Base-by-base conservation (phyloP, 2,113 vertebrate species). In the Chaetodon auriga region DNA sequence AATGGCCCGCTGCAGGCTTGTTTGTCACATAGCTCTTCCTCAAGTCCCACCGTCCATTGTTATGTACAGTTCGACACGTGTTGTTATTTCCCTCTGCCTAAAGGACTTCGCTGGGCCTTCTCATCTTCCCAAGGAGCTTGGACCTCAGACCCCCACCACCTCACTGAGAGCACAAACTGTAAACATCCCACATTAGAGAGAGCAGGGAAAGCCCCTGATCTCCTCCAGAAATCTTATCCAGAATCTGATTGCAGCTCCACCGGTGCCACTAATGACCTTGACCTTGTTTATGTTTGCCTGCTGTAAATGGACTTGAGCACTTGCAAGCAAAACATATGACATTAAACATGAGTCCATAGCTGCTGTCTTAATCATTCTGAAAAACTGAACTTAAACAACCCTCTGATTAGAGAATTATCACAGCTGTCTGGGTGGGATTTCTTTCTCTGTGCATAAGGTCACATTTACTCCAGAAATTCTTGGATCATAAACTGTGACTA, bases 71-170 rank as follows among this genome's bases (percentile, higher is more conserved):
- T 30, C 6, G 77, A 75, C 92, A 91, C 84, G 84, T 91, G 94
- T 87, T 94, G 92, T 95, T 94, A 92, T 94, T 95, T 95, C 92
- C 94, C 87, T 70, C 57, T 54, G 81, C 82, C 74, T 77, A 80
- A 89, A 84, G 76, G 79, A 91, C 64, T 62, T 48, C 57, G 54
- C 73, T 75, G 85, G 76, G 78, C 81, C 80, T 83, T 82, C 64
- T 74, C 83, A 87, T 90, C 91, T 92, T 88, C 87, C 62, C 75
- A 81, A 23, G 74, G 23, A 76, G 74, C 87, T 72, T 2, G 93
- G 90, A 88, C 81, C 86, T 84, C 58, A 81, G 63, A 81, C 84
- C 55, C 68, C 62, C 45, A 36, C 48, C 62, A 35, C 60, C 75
- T 68, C 38, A 63, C 80, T 55, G 63, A 64, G 51, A 68, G 53